Base-by-base conservation (phyloP, 2,797 vertebrate genomes). In the Otus scops region DNA sequence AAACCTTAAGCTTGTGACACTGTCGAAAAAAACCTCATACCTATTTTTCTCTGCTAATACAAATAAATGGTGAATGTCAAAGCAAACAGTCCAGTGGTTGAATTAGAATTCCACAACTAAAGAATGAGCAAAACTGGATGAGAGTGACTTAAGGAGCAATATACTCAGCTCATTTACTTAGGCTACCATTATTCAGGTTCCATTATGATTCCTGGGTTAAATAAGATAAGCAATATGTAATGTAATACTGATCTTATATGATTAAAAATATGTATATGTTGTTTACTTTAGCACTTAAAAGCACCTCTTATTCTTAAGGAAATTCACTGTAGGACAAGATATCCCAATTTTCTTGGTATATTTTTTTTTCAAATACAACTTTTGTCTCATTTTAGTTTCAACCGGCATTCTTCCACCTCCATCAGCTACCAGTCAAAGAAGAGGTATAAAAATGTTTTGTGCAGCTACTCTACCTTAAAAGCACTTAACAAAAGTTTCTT, bases 341-440 rank as follows among this genome's bases (percentile, higher is more conserved):
- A 74, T 20, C 63, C 45, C 27, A 26, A 3, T 73, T 39, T 41
- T 71, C n/a, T 34, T 41, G 71, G 19, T 48, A 8, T 51, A 8
- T 59, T 48, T 73, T 77, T 73, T 77, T 92, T 95, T 93, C 74
- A 94, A 88, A 96, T 51, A 67, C 79, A 67, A 81, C 48, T 95
- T 98, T 96, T 98, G 88, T 97, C 96, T 97, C 95, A 93, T 98
- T 98, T 93, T 98, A 98, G 98, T 98, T 96, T 98, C 98, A 98
- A 97, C 96, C 96, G 97, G 96, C 98, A 98, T 96, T 97, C 98
- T 92, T 97, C 97, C 59, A 98, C 97, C 91, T 98, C 98, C 94
- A 96, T 98, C 97, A 98, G 92, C 97, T 98, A 98, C 97, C 98
- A 98, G 92, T 98, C 98, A 81, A 97, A 98, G 96, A 95, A 92